phyloP scores from a whole-genome alignment of 2,888 invertebrate species.

The Rhabditoides inermis region DNA sequence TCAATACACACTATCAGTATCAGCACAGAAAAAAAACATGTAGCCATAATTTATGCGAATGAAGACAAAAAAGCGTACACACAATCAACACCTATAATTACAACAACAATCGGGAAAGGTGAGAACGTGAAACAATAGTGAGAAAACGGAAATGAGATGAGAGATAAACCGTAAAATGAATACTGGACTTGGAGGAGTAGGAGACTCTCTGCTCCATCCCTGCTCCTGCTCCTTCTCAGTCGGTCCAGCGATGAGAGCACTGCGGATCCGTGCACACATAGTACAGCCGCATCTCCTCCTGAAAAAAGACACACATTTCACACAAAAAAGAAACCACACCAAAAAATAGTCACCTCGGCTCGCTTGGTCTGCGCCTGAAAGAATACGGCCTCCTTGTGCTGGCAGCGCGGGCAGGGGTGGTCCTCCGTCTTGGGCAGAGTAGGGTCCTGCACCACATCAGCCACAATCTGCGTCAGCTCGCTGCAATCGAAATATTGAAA shows the following conservation, averaged over 20 bases:
- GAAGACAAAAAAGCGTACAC: not conserved
- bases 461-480: conserved; percentile 93
- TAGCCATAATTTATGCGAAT: not conserved
- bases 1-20: not conserved
- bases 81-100: not conserved
- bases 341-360: conserved; percentile 64
- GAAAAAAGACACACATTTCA: conserved; percentile 21
- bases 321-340: not conserved
- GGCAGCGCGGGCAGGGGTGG: conserved; percentile 92
- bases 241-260: conserved; percentile 58
- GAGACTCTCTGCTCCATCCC: not conserved
- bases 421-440: conserved; percentile 94
- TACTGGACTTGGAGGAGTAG: not conserved
- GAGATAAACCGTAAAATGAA: not conserved
- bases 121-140: not conserved
- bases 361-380: conserved; percentile 85
- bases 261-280: conserved; percentile 57
- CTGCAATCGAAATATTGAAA: conserved; percentile 56
- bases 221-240: conserved; percentile 35
- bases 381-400: conserved; percentile 89
- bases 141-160: not conserved
- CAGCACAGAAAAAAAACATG: not conserved
- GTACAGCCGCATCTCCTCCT: conserved; percentile 59
- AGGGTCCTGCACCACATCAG: conserved; percentile 95
- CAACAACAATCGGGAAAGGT: not conserved